Conservation (phyloP, 92 coral and sea anemone genomes). For the Metridium senile region DNA sequence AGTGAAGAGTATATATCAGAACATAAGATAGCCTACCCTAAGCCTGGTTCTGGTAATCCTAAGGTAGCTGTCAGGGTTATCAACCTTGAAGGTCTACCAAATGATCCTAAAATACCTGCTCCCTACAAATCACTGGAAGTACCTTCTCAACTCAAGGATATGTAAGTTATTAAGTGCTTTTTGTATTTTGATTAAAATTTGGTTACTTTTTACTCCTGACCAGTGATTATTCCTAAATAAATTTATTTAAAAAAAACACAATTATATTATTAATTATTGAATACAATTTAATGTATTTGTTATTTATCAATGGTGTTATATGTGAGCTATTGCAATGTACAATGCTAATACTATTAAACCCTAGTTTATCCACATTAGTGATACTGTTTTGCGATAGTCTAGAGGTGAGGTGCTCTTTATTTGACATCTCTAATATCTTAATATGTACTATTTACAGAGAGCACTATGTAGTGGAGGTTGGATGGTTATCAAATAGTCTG, state of each 20-base stretch:
- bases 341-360: too few species aligned
- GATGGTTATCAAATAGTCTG: slow-evolving; percentile 66
- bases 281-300: too few species aligned
- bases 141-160: slow-evolving; percentile 39
- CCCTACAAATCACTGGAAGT: slow-evolving; percentile 27
- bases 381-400: too few species aligned
- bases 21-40: slow-evolving; percentile 88
- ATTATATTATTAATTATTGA: too few species aligned
- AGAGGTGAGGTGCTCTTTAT: too few species aligned
- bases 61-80: slow-evolving; percentile 59
- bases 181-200: neutral
- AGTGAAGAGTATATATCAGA: slow-evolving; percentile 67
- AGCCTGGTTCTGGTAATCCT: slow-evolving; percentile 91
- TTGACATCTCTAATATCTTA: too few species aligned
- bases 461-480: slow-evolving; percentile 71
- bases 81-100: slow-evolving; percentile 38
- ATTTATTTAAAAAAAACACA: too few species aligned
- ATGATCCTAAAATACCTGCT: slow-evolving; percentile 8
- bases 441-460: slow-evolving; percentile 2
- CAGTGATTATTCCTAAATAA: too few species aligned
- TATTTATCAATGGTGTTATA: too few species aligned
- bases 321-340: too few species aligned
- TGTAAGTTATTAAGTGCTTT: slow-evolving; percentile 34
- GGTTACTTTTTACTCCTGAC: neutral
- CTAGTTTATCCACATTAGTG: too few species aligned